Percentiles rank a stretch among this genome's conserved stretches.
phyloP scores from a whole-genome alignment of 2,888 invertebrate genomes.

The Ceriagrion tenellum region DNA sequence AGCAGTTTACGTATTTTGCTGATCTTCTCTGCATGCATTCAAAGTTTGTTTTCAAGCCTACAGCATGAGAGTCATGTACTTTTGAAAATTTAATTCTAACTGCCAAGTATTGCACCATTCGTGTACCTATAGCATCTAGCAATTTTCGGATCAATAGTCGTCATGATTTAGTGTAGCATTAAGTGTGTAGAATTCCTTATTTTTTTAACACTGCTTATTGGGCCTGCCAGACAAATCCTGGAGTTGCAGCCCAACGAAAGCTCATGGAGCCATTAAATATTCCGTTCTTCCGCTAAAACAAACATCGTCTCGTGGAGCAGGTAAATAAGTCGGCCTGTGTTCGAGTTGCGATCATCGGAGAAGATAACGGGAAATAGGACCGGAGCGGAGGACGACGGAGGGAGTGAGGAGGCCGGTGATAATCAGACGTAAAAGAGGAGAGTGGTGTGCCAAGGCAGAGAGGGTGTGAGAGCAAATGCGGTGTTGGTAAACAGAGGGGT shows the following conservation, averaged over 20 bases:
- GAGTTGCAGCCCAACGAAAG: not conserved
- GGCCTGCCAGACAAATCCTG: not conserved
- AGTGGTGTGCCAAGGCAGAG: not conserved
- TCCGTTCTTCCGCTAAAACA: not conserved
- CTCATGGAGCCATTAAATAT: not conserved
- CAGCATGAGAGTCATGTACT: too few relatives aligned
- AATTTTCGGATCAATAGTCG: too few relatives aligned
- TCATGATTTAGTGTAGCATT: too few relatives aligned
- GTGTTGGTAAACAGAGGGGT: not conserved
- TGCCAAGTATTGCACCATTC: too few relatives aligned
- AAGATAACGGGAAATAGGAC: not conserved
- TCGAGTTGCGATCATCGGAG: not conserved
- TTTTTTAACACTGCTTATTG: not conserved
- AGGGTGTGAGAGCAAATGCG: not conserved
- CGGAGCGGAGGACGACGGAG: not conserved
- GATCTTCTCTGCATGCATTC: too few relatives aligned
- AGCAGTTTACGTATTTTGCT: too few relatives aligned
- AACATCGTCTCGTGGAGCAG: not conserved
- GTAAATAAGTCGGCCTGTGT: not conserved
- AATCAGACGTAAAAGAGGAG: not conserved
- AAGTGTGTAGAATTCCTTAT: too few relatives aligned
- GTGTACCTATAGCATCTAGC: too few relatives aligned
- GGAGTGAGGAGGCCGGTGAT: not conserved
- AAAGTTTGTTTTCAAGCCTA: too few relatives aligned
- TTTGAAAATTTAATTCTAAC: too few relatives aligned